Base-by-base conservation (phyloP, 2,113 vertebrate species). In the Panthera uncia region DNA sequence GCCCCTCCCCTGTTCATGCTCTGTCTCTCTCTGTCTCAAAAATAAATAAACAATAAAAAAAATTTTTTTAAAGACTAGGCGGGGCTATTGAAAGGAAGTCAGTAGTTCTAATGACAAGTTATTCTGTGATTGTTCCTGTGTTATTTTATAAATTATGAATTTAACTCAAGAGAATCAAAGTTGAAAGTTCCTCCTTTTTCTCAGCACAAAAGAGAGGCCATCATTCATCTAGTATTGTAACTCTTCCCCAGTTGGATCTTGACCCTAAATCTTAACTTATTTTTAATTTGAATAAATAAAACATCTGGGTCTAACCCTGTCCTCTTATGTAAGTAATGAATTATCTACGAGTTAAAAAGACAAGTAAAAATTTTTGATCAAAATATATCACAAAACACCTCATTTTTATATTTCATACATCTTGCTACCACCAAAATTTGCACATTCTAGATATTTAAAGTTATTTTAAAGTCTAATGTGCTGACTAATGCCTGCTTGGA, bases 81-180 rank as follows among this genome's bases (percentile, higher is more conserved):
- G 80, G 41, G 27, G 1, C 55, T 83, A 93, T 78, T 80, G 29
- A 96, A 84, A 41, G 21, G 27, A 96, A 80, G 25, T 57, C 16
- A 90, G 65, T 63, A 50, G 33, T 57, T 86, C 7, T 96, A 68
- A 85, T 50, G 13, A 31, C 66, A 93, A 63, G 3, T 63, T n/a
- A 65, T 90, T 73, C 76, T 81, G 8, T 74, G 23, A 6, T 29
- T 50, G 19, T 61, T 41, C 13, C 38, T 45, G 2, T 68, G 16
- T 74, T 92, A 50, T 74, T 80, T 23, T 19, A 87, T 19, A 93
- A 95, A 29, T 74, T 66, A 61, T 48, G 52, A 93, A 15, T 96
- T 83, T 63, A 95, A 90, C 16, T 15, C 25, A n/a, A 79, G n/a
- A 8, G 82, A 95, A 98, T 94, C 68, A 76, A 96, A 95, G 7